Evolutionary conservation across 64 coral and sea anemone species (phyloP), one percentile per base, ranked within the genome.

Genomic region (Stylophora pistillata): DNA sequence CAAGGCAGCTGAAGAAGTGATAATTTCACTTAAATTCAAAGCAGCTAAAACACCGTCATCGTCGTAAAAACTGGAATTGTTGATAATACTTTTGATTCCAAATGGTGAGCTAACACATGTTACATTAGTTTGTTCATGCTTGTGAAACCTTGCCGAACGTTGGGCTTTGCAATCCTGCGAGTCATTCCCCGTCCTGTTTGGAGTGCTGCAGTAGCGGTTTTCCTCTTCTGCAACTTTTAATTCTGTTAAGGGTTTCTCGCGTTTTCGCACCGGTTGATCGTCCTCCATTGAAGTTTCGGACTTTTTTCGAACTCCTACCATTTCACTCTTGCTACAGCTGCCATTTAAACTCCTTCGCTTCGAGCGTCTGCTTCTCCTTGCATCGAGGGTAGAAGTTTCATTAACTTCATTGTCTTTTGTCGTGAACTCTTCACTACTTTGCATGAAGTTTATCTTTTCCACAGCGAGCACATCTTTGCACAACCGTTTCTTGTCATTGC

Each of bases 1-100:
- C 47, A 37, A 70, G 10, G 62, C 31, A 69, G 18, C 64, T 15
- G 80, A 84, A 10, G 80, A 84, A 53, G 32, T 84, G 53, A 70
- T 54, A 13, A 84, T 84, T 84, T 69, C 61, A 70, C 80, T 84
- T 21, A 84, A 47, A 34, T 84, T 84, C 30, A 84, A 27, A 34
- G 61, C 30, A 33, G 62, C 80, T 55, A 84, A 84, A 25, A 33
- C 80, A 15, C 21, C 58, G 53, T 84, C 80, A n/a, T 84, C 80
- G 20, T 63, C 62, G 34, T 26, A 84, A 70, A 84, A 84, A 31
- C 80, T 84, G 21, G 80, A 53, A 15, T 33, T 82, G 58, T 82
- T 58, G 11, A 82, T 17, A 18, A 82, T 10, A 41, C 78, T 82
- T 64, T 34, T 82, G 0, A 82, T 3, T 79, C 55, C 55, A 58